These are phyloP conservation scores for Zoanthus sociatus DNA, from an alignment of 92 coral and sea anemone genomes.

Conservation along the genomic window DNA sequence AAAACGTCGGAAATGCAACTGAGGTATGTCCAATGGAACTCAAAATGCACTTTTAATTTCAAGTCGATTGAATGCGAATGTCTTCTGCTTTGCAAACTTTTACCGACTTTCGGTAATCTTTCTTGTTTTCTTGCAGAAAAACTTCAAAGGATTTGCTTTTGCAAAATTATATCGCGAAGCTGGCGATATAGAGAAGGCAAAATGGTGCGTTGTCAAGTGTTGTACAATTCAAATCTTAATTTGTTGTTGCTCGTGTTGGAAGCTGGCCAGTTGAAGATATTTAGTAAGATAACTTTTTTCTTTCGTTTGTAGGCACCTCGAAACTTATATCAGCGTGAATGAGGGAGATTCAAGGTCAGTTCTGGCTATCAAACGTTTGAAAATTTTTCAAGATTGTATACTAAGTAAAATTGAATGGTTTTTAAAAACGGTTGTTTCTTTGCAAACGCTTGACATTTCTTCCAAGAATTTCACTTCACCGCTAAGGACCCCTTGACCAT, in stretches of 20 bases:
- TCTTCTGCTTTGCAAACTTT: not conserved
- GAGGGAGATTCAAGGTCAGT: conserved; percentile 91
- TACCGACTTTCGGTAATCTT: not conserved
- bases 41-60: not conserved
- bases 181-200: conserved; percentile 79
- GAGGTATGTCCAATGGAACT: conserved; percentile 67
- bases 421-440: too few relatives aligned
- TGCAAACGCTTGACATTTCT: too few relatives aligned
- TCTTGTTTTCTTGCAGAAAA: conserved; percentile 71
- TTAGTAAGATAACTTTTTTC: not conserved
- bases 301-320: conserved; percentile 70
- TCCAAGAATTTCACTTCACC: too few relatives aligned
- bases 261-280: not conserved
- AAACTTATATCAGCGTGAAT: conserved; percentile 86
- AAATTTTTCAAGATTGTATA: not conserved
- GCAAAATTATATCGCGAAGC: conserved; percentile 94
- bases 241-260: not conserved
- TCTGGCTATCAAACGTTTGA: not conserved
- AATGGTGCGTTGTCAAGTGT: conserved; percentile 65
- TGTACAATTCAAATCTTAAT: not conserved
- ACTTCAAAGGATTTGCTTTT: conserved; percentile 89
- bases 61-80: not conserved
- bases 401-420: too few relatives aligned
- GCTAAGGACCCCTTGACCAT: too few relatives aligned
- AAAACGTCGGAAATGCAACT: conserved; percentile 62